Percentiles rank a stretch among this genome's conserved stretches.
Conservation (phyloP, 92 coral and sea anemone species). For the Muricea muricata region DNA sequence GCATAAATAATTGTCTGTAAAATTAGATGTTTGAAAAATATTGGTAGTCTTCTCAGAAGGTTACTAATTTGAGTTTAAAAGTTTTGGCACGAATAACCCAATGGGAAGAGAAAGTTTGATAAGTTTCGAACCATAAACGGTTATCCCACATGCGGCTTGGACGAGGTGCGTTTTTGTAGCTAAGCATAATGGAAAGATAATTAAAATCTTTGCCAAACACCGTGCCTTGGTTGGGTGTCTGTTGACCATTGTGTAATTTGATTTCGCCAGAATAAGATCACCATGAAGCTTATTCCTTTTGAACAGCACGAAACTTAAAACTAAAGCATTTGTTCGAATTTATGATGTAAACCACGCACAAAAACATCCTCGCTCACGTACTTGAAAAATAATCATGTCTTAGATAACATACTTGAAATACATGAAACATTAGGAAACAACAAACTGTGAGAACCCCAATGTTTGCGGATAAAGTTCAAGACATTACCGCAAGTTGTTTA, state of each 20-base stretch:
- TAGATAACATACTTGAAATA: not conserved
- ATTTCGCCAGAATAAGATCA: not conserved
- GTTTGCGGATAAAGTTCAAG: not conserved
- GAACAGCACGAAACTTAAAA: conserved; percentile 22
- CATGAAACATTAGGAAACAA: not conserved
- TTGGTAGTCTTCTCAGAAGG: not conserved
- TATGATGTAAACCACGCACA: not conserved
- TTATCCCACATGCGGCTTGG: conserved; percentile 19
- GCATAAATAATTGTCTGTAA: too few relatives aligned
- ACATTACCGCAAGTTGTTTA: not conserved
- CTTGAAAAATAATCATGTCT: not conserved
- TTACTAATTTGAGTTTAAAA: not conserved
- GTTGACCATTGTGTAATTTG: conserved; percentile 24
- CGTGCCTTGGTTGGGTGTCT: conserved; percentile 37
- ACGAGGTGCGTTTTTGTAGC: conserved; percentile 10
- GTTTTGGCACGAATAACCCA: not conserved
- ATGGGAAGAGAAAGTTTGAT: not conserved
- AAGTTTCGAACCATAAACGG: conserved; percentile 3
- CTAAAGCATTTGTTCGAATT: not conserved
- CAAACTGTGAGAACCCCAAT: not conserved
- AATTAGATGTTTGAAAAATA: too few relatives aligned
- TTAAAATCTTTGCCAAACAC: conserved; percentile 43
- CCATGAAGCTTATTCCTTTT: conserved; percentile 1
- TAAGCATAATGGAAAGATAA: conserved; percentile 16
- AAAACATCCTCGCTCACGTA: not conserved